Evolutionary conservation across 2,797 vertebrate species (phyloP), one percentile per base, ranked within the genome.

Genomic region (Aythya fuligula): DNA sequence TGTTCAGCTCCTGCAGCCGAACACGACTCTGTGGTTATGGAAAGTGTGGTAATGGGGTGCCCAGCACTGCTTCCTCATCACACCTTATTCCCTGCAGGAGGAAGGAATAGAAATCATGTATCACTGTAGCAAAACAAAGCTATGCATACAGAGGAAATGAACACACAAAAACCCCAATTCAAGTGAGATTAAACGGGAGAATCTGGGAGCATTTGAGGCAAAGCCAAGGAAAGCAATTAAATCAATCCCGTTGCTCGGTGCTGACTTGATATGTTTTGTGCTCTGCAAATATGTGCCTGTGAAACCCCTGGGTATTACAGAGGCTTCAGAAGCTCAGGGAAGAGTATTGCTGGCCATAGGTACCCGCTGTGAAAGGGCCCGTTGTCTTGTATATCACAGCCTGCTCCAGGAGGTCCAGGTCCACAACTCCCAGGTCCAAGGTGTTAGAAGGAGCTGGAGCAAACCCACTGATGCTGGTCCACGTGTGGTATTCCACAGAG

Each of bases 401-500:
- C 62, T 30, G 14, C 41, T 85, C 2, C 0, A 70, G 67, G 54
- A 18, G 8, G 4, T 54, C 66, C 56, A 12, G 8, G 9, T 36
- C 22, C 9, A 39, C 22, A 16, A 65, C 62, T 10, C 34, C 38
- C 58, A 58, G 19, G 2, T 76, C 27, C 30, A 4, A 15, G 54
- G 7, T 11, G 18, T 11, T 30, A 27, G 62, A 62, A 41, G 74
- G 72, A 54, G 6, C 28, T 25, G 20, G 9, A 17, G 53, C 65
- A 80, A 70, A 69, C 4, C 57, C 25, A 5, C 39, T 5, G 27
- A 17, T 0, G 1, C 20, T 45, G 53, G 36, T 30, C 34, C 56
- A 21, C 0, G 0, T 3, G 5, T 43, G 41, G 21, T 82, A 14
- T 57, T 3, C n/a, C 43, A 45, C 45, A 61, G 24, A 36, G 22